Evolutionary conservation across 2,888 invertebrate species (phyloP), one percentile per base, ranked within the genome.

Genomic region (Pycnomerus fuliginosus): DNA sequence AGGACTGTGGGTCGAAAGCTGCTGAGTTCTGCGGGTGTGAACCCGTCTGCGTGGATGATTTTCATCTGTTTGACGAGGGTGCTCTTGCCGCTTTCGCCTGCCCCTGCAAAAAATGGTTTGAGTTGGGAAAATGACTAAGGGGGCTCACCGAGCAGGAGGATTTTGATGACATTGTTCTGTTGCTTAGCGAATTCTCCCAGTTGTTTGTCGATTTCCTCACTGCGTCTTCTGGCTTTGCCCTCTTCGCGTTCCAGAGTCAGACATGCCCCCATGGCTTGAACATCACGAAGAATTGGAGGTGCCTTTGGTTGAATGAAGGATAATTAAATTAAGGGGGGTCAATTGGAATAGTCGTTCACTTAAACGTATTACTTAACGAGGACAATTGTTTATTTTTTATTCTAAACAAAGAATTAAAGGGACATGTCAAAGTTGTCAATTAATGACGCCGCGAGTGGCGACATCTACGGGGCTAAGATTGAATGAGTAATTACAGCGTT

Each of bases 61-160:
- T 82, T 83, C 82, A 83, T 83, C 70, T 83, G 83, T 61, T 82
- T 83, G 3, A 83, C 82, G 48, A 83, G 64, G 12, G 83, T 83
- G 61, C 82, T 82, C 70, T 83, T 83, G 2, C 82, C 82, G 69
- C 82, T 82, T 64, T 83, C 83, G 5, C 82, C 82, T 46, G 83
- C 81, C 39, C 83, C 83, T 79, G 50, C 28, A 60, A 51, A n/a
- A 34, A 28, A 44, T 12, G 12, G 7, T 11, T 16, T 15, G 1
- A 22, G 7, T 12, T 31, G 8, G 17, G 11, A 12, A 34, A 22
- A 7, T 27, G 24, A 11, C 13, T 15, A 15, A 8, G 14, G 3
- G 4, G 11, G 28, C 72, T 65, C 66, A 80, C 80, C 80, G 24
- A 83, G 69, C 17, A 83, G 68, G 30, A 83, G 67, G 44, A 83